Conservation (phyloP, 2,113 vertebrate species). For the Heloderma charlesbogerti region DNA sequence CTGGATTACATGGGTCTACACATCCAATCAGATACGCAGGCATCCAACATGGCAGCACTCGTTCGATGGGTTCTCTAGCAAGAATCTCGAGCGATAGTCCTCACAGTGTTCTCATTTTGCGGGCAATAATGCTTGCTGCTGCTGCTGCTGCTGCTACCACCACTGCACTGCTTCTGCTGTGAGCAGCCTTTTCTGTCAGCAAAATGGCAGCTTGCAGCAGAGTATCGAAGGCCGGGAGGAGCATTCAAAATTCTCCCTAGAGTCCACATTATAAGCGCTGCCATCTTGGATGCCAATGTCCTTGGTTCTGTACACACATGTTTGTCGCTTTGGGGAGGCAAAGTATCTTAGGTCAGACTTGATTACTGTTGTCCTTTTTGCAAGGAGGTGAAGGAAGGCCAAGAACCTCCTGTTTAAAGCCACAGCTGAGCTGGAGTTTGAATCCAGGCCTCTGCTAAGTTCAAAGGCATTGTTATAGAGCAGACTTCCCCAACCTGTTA, state of each 20-base stretch:
- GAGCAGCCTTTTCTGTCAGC: background rate
- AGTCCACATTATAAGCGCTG: background rate
- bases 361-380: background rate
- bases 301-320: background rate
- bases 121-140: background rate
- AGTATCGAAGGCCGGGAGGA: too few relatives aligned
- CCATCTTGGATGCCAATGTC: background rate
- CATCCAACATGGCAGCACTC: background rate
- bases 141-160: background rate
- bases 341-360: background rate
- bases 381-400: background rate
- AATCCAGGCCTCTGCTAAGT: background rate
- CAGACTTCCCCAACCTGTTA: too few relatives aligned
- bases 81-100: background rate
- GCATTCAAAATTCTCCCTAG: background rate
- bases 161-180: background rate
- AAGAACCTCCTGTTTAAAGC: background rate
- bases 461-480: background rate
- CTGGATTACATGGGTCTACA: background rate
- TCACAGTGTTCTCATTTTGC: background rate
- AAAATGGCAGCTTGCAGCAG: background rate
- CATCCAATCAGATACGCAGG: background rate
- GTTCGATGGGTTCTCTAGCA: background rate
- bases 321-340: background rate
- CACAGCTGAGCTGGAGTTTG: background rate